These are phyloP conservation scores for Platichthys flesus DNA, from an alignment of 2,113 vertebrate species.

Conservation along the genomic window DNA sequence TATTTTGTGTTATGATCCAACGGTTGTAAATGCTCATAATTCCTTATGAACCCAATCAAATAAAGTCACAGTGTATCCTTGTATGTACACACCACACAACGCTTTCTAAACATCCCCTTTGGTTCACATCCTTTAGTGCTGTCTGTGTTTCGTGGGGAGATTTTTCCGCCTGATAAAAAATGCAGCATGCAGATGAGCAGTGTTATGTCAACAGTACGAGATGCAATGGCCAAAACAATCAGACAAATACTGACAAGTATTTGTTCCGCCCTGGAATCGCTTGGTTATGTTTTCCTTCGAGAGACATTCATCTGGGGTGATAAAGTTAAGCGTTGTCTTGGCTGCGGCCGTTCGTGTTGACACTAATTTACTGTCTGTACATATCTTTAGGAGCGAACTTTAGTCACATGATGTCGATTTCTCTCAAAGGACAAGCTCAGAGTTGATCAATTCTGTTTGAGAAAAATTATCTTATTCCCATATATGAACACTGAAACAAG, in stretches of 20 bases:
- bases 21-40: background rate
- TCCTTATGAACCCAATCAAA: background rate
- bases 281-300: background rate
- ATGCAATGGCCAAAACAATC: background rate
- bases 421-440: no score
- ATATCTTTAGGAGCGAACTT: background rate
- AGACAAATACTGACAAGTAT: background rate
- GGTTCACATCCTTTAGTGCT: background rate
- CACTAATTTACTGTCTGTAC: background rate
- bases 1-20: background rate
- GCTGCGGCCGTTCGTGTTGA: background rate
- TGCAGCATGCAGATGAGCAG: background rate
- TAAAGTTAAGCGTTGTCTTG: background rate
- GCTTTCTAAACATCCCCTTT: background rate
- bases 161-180: background rate
- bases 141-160: background rate
- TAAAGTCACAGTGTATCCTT: background rate
- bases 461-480: no score
- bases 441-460: no score
- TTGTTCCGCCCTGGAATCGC: background rate
- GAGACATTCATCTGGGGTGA: background rate
- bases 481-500: no score
- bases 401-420: no score
- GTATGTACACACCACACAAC: no score
- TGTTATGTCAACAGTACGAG: background rate